These are phyloP conservation scores for Caenorhabditis angaria DNA, from an alignment of 2,888 invertebrate species.

Conservation along the genomic window DNA sequence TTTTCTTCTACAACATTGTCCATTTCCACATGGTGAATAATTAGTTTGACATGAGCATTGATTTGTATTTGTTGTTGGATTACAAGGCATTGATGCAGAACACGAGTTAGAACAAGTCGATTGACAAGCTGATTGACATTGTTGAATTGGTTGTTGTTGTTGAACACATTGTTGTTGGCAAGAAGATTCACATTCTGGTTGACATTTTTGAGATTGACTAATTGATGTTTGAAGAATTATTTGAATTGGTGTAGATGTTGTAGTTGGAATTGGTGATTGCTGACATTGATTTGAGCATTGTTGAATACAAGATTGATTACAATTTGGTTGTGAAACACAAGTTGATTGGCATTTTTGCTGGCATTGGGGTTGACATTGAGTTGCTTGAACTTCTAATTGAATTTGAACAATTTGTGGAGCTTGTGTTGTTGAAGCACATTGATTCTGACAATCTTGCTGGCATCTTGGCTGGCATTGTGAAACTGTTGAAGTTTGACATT, in stretches of 20 bases:
- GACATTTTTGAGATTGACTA: conserved; percentile 45
- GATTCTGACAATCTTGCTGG: conserved; percentile 35
- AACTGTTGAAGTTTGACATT: conserved; percentile 29
- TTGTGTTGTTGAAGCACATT: conserved; percentile 12
- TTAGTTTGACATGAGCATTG: conserved; percentile 40
- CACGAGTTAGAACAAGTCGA: conserved; percentile 44
- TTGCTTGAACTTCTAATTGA: conserved; percentile 30
- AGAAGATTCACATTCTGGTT: conserved; percentile 50
- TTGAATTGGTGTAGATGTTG: conserved; percentile 25
- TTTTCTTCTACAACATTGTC: conserved; percentile 56
- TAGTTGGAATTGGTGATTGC: not conserved
- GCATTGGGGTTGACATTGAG: conserved; percentile 31
- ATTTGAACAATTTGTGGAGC: conserved; percentile 41
- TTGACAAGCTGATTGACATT: conserved; percentile 50
- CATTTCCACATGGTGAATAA: conserved; percentile 51
- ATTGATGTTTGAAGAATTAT: conserved; percentile 45
- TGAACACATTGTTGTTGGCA: conserved; percentile 51
- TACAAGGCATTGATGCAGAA: conserved; percentile 41
- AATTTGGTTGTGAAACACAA: not conserved
- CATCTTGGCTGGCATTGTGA: conserved; percentile 35
- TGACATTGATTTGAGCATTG: not conserved
- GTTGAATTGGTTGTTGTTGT: conserved; percentile 46
- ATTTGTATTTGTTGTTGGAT: conserved; percentile 31
- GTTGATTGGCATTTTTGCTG: conserved; percentile 13
- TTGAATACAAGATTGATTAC: not conserved